A percentile compares a stretch with the other conserved stretches of the same genome.
phyloP scores from a whole-genome alignment of 2,888 invertebrate species.

The Drosophila buzzatii region DNA sequence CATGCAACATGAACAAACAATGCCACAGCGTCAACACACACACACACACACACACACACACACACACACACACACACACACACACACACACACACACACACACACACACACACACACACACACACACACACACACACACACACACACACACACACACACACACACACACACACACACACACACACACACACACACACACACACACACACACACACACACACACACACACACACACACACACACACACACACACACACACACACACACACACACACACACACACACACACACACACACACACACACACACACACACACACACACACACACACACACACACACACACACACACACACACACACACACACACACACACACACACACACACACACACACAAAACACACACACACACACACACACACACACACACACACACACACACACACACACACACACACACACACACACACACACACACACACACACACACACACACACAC shows the following conservation, averaged over 20 bases:
- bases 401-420: conserved; percentile 6
- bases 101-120: background rate
- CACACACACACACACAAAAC: background rate
- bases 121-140: conserved; percentile 7
- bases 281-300: conserved; percentile 1
- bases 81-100: conserved; percentile 7
- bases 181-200: conserved; percentile 2
- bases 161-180: conserved; percentile 6
- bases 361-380: conserved; percentile 7
- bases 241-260: background rate
- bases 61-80: background rate
- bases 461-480: conserved; percentile 9
- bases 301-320: conserved; percentile 6
- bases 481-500: background rate
- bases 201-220: conserved; percentile 1
- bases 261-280: conserved; percentile 7
- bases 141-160: conserved; percentile 1
- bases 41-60: background rate
- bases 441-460: background rate
- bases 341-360: conserved; percentile 1
- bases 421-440: conserved; percentile 3
- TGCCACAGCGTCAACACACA: conserved; percentile 31
- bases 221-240: conserved; percentile 7
- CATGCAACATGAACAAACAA: conserved; percentile 48
- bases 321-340: conserved; percentile 2